Evolutionary conservation across 2,888 invertebrate species (phyloP).

Genomic region (Phalera bucephala): DNA sequence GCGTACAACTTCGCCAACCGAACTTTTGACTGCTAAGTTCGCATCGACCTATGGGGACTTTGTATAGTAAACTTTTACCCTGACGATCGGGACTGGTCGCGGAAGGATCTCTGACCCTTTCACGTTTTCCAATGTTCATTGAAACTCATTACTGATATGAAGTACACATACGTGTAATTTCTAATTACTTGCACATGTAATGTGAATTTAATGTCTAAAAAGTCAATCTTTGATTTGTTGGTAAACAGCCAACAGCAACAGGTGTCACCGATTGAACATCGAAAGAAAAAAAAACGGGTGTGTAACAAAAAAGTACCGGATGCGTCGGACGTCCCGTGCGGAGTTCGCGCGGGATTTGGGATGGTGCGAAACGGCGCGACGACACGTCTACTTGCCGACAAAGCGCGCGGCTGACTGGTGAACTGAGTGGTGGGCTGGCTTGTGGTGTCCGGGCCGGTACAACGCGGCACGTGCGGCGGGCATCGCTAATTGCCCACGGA

Average conservation of each 20-base stretch:
- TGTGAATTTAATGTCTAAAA: constrained; percentile 11
- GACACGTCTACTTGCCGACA: constrained; percentile 69
- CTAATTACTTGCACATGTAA: neutral
- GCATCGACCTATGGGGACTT: constrained; percentile 60
- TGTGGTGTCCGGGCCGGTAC: constrained; percentile 21
- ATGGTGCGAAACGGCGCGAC: constrained; percentile 30
- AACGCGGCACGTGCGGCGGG: constrained; percentile 65
- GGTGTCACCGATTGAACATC: constrained; percentile 17
- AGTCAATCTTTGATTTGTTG: constrained; percentile 17
- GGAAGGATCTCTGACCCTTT: constrained; percentile 21
- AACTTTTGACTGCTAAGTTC: constrained; percentile 75
- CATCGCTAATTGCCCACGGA: constrained; percentile 79
- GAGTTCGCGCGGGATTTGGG: constrained; percentile 28
- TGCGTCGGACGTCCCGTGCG: constrained; percentile 39
- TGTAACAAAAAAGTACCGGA: constrained; percentile 25
- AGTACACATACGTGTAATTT: too few species aligned
- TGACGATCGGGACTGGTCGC: constrained; percentile 35
- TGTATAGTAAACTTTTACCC: constrained; percentile 56
- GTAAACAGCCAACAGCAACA: constrained; percentile 26
- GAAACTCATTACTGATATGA: neutral
- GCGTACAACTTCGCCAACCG: constrained; percentile 63
- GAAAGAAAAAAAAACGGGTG: constrained; percentile 18
- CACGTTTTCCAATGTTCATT: constrained; percentile 10
- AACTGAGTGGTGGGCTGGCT: constrained; percentile 24
- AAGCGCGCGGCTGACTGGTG: constrained; percentile 75